Evolutionary conservation across 35 echinoderm and acorn worm species (phyloP), one percentile per base, ranked within the genome.

Genomic region (Amphiura filiformis): DNA sequence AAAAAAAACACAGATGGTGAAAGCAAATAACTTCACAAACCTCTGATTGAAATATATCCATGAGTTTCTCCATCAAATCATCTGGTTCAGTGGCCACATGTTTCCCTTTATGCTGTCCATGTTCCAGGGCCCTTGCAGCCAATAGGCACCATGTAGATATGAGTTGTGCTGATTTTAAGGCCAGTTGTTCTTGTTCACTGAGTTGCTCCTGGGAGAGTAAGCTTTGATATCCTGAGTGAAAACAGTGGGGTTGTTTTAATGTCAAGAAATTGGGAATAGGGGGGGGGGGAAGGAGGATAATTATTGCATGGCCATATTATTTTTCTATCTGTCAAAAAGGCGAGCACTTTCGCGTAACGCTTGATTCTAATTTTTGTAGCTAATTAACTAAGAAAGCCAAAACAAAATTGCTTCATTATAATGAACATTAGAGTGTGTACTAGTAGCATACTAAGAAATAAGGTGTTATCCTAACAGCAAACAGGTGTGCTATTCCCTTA

Each of bases 41-140:
- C 56, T 88, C 91, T 49, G 88, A 35, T 17, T 93, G 84, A 39
- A 93, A 77, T 32, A 88, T 0, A 22, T 93, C 80, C 20, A 93
- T 39, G 7, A 93, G 35, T 42, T 76, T 87, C 32, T 88, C 56
- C 31, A 78, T 81, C 31, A 93, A 86, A 57, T 20, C 35, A 56
- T 17, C 36, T 30, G 39, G 44, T 39, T 39, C 31, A 85, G 39
- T 85, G 30, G 35, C 32, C 26, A 77, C 13, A 65, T 76, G 44
- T 36, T 23, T 39, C 56, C 57, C 31, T 80, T 23, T 78, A 41
- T 84, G 47, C n/a, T 61, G 61, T 26, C 64, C 56, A 20, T 39
- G 56, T 36, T 39, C 34, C 31, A 65, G 5, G 26, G 32, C 52
- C 35, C 57, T 77, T 42, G 37, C 31, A 35, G 30, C 86, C 57